These are phyloP conservation scores for Chloropsis cyanopogon DNA, from an alignment of 2,113 vertebrate genomes.

Conservation along the genomic window DNA sequence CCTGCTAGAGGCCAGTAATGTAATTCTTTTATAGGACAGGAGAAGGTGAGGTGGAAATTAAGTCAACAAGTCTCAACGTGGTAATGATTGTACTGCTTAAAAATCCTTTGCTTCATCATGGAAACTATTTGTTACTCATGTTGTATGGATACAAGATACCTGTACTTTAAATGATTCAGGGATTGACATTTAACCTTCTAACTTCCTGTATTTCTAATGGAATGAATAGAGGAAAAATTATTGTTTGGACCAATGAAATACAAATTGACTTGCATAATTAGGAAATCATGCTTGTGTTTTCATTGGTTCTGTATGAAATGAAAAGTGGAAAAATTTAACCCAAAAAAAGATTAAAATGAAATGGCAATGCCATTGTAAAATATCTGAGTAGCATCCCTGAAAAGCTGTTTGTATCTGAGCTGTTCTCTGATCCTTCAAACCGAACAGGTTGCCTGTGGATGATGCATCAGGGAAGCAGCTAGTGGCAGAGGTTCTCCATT, in stretches of 20 bases:
- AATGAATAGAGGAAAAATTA: not conserved
- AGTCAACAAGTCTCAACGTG: not conserved
- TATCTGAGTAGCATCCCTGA: not conserved
- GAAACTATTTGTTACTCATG: not conserved
- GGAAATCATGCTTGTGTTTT: not conserved
- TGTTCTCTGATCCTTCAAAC: slow-evolving; percentile 16
- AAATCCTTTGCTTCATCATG: not conserved
- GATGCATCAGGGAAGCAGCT: slow-evolving; percentile 90
- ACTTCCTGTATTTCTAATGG: not conserved
- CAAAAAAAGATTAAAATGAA: not conserved
- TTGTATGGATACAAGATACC: not conserved
- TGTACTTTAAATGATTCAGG: not conserved
- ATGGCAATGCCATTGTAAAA: not conserved
- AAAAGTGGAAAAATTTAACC: not conserved
- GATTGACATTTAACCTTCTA: not conserved
- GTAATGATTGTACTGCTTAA: not conserved
- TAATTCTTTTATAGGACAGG: not conserved
- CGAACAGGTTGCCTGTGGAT: slow-evolving; percentile 87
- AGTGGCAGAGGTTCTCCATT: slow-evolving; percentile 88
- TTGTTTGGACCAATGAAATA: not conserved
- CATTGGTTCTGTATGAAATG: not conserved
- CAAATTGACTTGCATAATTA: not conserved
- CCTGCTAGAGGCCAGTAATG: not conserved
- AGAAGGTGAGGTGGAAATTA: not conserved
- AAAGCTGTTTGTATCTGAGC: not conserved